Percentiles rank a stretch among this genome's conserved stretches.
These are phyloP conservation scores for Trachelipus rathkii DNA, from an alignment of 1,140 invertebrate genomes.

Conservation along the genomic window DNA sequence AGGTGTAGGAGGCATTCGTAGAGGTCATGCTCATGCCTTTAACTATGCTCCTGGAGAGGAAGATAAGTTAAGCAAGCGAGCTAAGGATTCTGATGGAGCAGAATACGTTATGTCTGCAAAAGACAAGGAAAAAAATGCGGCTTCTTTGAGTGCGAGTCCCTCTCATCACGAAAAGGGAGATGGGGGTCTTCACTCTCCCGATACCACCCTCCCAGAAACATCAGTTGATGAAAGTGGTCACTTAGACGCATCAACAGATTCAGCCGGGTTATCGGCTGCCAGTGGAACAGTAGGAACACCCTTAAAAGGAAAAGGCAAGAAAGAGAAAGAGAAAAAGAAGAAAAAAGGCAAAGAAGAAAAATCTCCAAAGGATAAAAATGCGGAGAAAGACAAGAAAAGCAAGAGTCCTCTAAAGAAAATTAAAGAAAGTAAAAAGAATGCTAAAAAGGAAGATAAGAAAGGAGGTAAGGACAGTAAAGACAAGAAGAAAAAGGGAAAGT, in stretches of 20 bases:
- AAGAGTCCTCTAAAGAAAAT: conserved; percentile 32
- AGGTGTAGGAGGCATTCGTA: conserved; percentile 18
- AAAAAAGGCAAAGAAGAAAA: conserved; percentile 42
- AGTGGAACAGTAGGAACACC: conserved; percentile 1
- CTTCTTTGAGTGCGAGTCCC: background rate
- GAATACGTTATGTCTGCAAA: background rate
- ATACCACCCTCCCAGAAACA: conserved; percentile 28
- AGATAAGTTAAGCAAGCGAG: background rate
- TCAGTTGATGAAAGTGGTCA: conserved; percentile 23
- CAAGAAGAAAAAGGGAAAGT: conserved; percentile 47
- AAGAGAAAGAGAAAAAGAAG: conserved; percentile 36
- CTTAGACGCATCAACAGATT: conserved; percentile 21
- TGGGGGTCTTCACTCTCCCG: background rate
- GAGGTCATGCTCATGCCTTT: conserved; percentile 39
- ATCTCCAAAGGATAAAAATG: conserved; percentile 42
- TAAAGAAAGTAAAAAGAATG: conserved; percentile 37
- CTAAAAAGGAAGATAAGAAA: conserved; percentile 38
- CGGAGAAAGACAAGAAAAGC: conserved; percentile 42
- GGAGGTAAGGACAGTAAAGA: conserved; percentile 32
- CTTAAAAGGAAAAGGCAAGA: conserved; percentile 33
- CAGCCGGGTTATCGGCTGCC: conserved; percentile 16
- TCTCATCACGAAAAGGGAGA: background rate
- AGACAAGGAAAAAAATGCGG: background rate
- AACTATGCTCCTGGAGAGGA: conserved; percentile 43
- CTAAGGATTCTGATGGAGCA: background rate